These are phyloP conservation scores for Nannospalax galili DNA, from an alignment of 2,113 vertebrate species.

Conservation along the genomic window DNA sequence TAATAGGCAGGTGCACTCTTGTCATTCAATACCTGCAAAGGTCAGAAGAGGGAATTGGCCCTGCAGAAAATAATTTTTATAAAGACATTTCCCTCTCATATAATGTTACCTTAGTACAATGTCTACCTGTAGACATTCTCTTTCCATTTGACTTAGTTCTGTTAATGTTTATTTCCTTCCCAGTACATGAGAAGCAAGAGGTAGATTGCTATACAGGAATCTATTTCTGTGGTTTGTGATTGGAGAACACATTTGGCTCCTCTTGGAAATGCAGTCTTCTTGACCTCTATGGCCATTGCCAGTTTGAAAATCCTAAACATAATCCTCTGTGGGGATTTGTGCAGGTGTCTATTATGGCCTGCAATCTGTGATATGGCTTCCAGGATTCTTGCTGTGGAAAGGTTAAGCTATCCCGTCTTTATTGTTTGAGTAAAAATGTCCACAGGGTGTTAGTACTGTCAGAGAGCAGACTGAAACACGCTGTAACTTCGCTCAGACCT, in stretches of 20 bases:
- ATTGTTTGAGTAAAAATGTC: slow-evolving; percentile 81
- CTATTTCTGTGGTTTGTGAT: slow-evolving; percentile 52
- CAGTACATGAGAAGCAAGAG: slow-evolving; percentile 66
- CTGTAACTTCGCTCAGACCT: slow-evolving; percentile 83
- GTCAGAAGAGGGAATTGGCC: no score
- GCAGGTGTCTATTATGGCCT: slow-evolving; percentile 86
- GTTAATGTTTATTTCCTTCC: slow-evolving; percentile 78
- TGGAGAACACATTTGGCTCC: slow-evolving; percentile 76
- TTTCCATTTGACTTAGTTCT: slow-evolving; percentile 80
- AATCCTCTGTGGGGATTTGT: slow-evolving; percentile 87
- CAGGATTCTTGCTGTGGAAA: slow-evolving; percentile 84
- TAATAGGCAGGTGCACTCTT: no score
- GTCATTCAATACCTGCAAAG: no score
- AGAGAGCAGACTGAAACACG: slow-evolving; percentile 73
- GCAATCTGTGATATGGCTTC: slow-evolving; percentile 87
- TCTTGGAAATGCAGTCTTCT: slow-evolving; percentile 76
- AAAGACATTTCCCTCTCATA: slow-evolving; percentile 43
- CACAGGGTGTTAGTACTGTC: slow-evolving; percentile 72
- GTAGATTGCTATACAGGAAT: slow-evolving; percentile 48
- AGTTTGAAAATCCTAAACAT: slow-evolving; percentile 85
- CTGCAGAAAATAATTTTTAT: slow-evolving; percentile 43
- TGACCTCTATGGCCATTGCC: slow-evolving; percentile 85
- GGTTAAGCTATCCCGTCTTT: slow-evolving; percentile 87
- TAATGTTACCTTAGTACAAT: slow-evolving; percentile 44
- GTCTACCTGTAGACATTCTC: slow-evolving; percentile 76